Percentiles rank a stretch among this genome's conserved stretches.
phyloP scores from a whole-genome alignment of 30 jellyfish, hydroid and myxozoan species.

The Hydractinia symbiolongicarpus region DNA sequence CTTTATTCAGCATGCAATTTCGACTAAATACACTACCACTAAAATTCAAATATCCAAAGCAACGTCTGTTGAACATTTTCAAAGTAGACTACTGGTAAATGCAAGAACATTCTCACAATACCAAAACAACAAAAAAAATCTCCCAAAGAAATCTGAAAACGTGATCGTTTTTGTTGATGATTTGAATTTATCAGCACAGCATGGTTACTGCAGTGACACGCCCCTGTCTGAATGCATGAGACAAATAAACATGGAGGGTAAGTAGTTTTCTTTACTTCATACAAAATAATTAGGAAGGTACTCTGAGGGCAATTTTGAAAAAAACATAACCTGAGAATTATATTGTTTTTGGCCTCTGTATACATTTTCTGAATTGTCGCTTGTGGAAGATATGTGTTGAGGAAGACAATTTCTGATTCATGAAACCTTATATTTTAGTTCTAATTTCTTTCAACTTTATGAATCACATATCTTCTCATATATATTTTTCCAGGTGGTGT shows the following conservation, averaged over 20 bases:
- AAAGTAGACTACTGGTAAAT: constrained; percentile 22
- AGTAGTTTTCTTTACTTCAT: background rate
- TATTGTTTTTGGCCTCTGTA: too few relatives aligned
- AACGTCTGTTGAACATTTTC: constrained; percentile 30
- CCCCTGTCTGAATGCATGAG: constrained; percentile 57
- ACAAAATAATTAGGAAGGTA: background rate
- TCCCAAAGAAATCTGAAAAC: constrained; percentile 20
- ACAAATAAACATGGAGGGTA: constrained; percentile 63
- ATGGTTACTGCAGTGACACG: background rate
- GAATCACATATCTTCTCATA: too few relatives aligned
- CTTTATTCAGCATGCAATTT: constrained; percentile 19
- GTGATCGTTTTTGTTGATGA: constrained; percentile 56
- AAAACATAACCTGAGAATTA: too few relatives aligned
- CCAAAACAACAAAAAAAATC: background rate
- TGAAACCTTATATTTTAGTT: too few relatives aligned
- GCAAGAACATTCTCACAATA: background rate
- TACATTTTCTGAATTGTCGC: too few relatives aligned
- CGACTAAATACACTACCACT: constrained; percentile 3
- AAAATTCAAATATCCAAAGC: constrained; percentile 23
- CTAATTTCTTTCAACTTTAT: too few relatives aligned
- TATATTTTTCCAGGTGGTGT: constrained; percentile 46
- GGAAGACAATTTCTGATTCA: too few relatives aligned
- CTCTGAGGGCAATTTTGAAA: too few relatives aligned
- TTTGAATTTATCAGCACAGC: constrained; percentile 30
- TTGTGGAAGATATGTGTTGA: too few relatives aligned